phyloP scores from a whole-genome alignment of 1,140 invertebrate species.

The Himalopsyche phryganea region DNA sequence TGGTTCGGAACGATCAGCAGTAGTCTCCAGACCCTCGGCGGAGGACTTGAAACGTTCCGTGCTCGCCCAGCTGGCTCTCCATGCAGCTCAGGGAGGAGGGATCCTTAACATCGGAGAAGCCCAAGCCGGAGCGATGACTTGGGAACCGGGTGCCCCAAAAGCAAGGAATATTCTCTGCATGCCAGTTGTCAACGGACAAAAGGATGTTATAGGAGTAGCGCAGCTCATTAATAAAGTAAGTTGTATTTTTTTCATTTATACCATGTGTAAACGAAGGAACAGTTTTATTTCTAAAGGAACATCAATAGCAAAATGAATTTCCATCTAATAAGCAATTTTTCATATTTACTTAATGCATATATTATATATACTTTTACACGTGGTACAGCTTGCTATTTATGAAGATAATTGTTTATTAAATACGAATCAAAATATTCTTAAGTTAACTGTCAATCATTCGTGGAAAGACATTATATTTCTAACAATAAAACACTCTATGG shows the following conservation, averaged over 20 bases:
- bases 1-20: constrained; percentile 11
- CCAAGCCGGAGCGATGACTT: constrained; percentile 61
- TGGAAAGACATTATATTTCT: no score
- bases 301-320: no score
- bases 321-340: no score
- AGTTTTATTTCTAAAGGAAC: no score
- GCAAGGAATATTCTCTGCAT: constrained; percentile 81
- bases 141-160: constrained; percentile 48
- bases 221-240: constrained; percentile 90
- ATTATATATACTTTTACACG: no score
- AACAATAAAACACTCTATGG: no score
- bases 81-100: constrained; percentile 78
- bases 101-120: constrained; percentile 81
- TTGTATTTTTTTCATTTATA: background rate
- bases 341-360: no score
- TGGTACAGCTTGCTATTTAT: no score
- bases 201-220: constrained; percentile 85
- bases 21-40: constrained; percentile 37
- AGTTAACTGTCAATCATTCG: no score
- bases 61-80: constrained; percentile 71
- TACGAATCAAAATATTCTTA: no score
- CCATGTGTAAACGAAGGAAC: no score
- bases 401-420: no score
- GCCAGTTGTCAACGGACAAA: constrained; percentile 88
- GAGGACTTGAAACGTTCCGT: constrained; percentile 50